Base-by-base conservation (phyloP, 2,888 invertebrate genomes). In the Harmothoe impar region DNA sequence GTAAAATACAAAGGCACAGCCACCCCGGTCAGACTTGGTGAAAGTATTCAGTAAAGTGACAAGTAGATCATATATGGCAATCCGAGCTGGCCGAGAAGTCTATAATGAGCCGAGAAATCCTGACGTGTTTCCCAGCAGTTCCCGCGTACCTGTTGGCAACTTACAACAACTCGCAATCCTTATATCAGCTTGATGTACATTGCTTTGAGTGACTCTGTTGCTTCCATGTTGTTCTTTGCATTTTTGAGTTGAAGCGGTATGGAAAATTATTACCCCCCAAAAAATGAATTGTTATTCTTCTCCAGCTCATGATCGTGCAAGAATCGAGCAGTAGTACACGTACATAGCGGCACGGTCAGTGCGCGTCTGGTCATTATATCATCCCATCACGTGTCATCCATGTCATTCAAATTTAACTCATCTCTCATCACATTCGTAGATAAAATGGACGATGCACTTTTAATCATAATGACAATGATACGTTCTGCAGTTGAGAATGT, bases 291-390 rank as follows among this genome's bases (percentile, higher is more conserved):
- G 43, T 23, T 81, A 35, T 81, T 81, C n/a, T n/a, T n/a, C 81
- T 81, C 81, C 86, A 86, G 86, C 54, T 86, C 86, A 86, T 54
- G 54, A 86, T 86, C 86, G 86, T 86, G 86, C 86, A 86, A 54
- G 81, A 81, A 81, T 81, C 81, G 43, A 81, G 81, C 43, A 81
- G 81, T 81, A 81, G 33, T 81, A 81, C 43, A 35, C 10, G 25
- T 33, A 25, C 77, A 77, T 77, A 10, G 25, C 35, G 33, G 35
- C 43, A 35, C 33, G 3, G 25, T 35, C 20, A n/a, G n/a, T 43
- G 81, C 81, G 20, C 81, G 25, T 81, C 43, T 43, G 20, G 23
- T 81, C 81, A 81, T 81, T 31, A 1, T 33, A 20, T 43, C 81
- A 81, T 81, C 43, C 0, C 43, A 81, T 81, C 43, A 81, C 7